Base-by-base conservation (phyloP, 2,797 vertebrate species). In the Euthynnus affinis region DNA sequence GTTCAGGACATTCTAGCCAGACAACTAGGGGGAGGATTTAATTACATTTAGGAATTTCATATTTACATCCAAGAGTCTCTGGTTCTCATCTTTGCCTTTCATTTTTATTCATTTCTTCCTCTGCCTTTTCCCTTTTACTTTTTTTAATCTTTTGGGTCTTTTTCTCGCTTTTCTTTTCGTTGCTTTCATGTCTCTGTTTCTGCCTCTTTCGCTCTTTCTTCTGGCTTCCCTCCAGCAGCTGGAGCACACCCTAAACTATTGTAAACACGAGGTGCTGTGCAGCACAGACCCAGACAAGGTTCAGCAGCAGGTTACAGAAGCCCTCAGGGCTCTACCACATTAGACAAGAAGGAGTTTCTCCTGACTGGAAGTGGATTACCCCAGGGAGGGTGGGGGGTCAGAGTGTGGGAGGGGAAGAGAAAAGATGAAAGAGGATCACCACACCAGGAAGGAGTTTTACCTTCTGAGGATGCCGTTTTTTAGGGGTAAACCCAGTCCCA, bases 271-370 rank as follows among this genome's bases (percentile, higher is more conserved):
- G 77, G 72, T 67, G 25, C 70, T 74, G 80, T 15, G 18, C 71
- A 61, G 77, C 73, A 53, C 80, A 82, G 88, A 91, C 85, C 93
- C 88, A 91, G 90, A 76, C 87, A 84, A 89, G 70, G 92, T 92
- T 93, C 93, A 94, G 80, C 88, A 71, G 82, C 59, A 81, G 93
- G 91, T 92, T 92, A 91, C 76, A 82, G 87, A 85, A 85, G 81
- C 92, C 91, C 86, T 82, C 76, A 71, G 86, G 91, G 89, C 80
- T 76, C 62, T 70, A 76, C 83, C 77, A 67, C 88, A 86, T 88
- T 85, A 91, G 82, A 89, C 88, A 68, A 68, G 72, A 57, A 22
- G 59, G 71, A 87, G 60, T 81, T 82, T 80, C 76, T 81, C 66
- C 82, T 69, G 85, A 83, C 79, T 88, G 85, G 80, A 93, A 92